Evolutionary conservation across 2,888 invertebrate genomes (phyloP).

Genomic region (Balanococcus diminutus): DNA sequence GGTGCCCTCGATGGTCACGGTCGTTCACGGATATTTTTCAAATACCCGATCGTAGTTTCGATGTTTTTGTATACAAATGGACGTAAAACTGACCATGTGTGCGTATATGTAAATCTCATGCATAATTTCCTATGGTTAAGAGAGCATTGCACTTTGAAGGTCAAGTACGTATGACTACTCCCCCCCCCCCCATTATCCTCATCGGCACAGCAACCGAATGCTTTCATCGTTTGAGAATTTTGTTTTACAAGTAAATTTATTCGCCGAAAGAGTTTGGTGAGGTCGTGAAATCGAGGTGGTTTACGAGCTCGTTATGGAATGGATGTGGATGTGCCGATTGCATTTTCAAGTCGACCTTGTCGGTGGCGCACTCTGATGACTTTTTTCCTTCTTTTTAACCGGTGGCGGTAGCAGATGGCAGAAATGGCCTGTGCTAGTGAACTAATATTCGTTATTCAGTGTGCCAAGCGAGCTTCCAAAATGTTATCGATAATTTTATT

Average conservation of each 20-base stretch:
- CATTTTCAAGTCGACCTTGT: background rate
- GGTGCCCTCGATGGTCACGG: background rate
- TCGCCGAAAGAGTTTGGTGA: background rate
- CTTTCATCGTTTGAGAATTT: background rate
- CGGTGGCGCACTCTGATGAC: background rate
- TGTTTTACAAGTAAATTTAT: background rate
- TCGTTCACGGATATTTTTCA: no score
- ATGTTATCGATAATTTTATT: no score
- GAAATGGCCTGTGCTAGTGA: no score
- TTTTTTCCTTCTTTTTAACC: no score
- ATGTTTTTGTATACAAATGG: background rate
- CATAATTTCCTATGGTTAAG: conserved; percentile 13
- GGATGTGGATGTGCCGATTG: background rate
- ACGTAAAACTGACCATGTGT: background rate
- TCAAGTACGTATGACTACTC: background rate
- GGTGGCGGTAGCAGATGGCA: no score
- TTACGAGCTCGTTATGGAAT: background rate
- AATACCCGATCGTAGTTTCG: background rate
- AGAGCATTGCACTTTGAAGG: conserved; percentile 12
- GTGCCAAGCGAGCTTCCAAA: no score
- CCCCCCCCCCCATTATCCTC: background rate
- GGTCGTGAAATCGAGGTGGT: background rate
- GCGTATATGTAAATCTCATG: background rate
- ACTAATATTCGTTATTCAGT: no score
- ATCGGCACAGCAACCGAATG: background rate